Percentiles rank a stretch among this genome's conserved stretches.
phyloP scores from a whole-genome alignment of 2,113 vertebrate genomes.

The Piprites chloris region DNA sequence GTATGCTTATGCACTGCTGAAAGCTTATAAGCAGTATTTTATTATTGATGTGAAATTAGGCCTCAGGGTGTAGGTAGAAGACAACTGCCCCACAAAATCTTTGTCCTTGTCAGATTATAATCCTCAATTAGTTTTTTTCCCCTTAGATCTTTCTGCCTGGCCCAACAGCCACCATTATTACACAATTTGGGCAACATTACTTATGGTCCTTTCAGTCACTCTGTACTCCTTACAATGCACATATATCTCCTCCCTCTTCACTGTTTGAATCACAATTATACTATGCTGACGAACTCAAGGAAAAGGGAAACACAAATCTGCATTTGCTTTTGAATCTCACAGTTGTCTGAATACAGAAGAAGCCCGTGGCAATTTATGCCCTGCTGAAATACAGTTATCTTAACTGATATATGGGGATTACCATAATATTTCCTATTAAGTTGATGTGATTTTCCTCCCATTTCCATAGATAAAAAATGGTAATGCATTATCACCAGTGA shows the following conservation, averaged over 20 bases:
- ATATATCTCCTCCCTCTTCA: background rate
- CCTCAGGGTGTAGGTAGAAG: background rate
- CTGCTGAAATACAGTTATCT: conserved; percentile 57
- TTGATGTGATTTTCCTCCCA: conserved; percentile 32
- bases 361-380: conserved; percentile 45
- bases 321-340: conserved; percentile 36
- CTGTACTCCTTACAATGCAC: background rate
- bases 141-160: background rate
- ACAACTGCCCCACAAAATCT: background rate
- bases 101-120: background rate
- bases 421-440: conserved; percentile 60
- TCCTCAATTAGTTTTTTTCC: background rate
- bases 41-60: background rate
- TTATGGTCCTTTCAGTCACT: background rate
- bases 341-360: conserved; percentile 35
- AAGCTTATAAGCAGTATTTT: background rate
- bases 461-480: conserved; percentile 56
- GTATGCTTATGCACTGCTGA: background rate
- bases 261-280: background rate
- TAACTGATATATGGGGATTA: conserved; percentile 56
- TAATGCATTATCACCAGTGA: conserved; percentile 21
- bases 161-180: background rate
- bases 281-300: background rate
- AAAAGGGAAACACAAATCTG: conserved; percentile 8
- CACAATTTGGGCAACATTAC: background rate